Conservation (phyloP, 2,797 vertebrate species). For the Cirrhinus mrigala region DNA sequence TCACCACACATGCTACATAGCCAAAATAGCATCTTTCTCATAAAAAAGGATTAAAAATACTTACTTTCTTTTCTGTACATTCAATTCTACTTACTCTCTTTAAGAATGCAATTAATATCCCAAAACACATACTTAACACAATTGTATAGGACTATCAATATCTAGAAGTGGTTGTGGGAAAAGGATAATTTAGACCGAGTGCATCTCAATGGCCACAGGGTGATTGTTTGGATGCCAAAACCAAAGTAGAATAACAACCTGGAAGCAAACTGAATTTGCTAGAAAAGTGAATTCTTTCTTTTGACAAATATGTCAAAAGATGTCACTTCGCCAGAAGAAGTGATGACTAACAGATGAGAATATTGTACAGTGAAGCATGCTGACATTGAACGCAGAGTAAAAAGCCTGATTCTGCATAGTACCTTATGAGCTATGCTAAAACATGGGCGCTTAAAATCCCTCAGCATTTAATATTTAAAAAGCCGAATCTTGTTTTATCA, state of each 20-base stretch:
- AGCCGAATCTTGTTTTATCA: background rate
- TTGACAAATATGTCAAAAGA: conserved; percentile 24
- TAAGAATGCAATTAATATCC: background rate
- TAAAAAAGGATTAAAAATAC: background rate
- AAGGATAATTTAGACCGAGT: background rate
- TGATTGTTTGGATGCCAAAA: conserved; percentile 7
- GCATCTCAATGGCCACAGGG: background rate
- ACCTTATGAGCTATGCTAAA: background rate
- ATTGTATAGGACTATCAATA: background rate
- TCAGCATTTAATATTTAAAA: conserved; percentile 23
- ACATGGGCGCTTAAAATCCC: background rate
- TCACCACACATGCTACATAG: background rate
- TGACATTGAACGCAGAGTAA: background rate
- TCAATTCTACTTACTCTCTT: background rate
- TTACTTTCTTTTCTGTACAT: background rate
- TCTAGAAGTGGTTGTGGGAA: background rate
- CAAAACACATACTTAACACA: background rate
- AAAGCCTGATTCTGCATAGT: background rate
- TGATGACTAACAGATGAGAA: background rate
- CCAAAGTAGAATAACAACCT: conserved; percentile 1
- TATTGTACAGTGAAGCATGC: background rate
- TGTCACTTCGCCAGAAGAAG: background rate
- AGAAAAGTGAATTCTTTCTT: conserved; percentile 20
- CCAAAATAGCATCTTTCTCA: background rate
- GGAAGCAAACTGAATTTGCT: conserved; percentile 18